phyloP scores from a whole-genome alignment of 2,113 vertebrate species.

The Henicopernis longicauda region DNA sequence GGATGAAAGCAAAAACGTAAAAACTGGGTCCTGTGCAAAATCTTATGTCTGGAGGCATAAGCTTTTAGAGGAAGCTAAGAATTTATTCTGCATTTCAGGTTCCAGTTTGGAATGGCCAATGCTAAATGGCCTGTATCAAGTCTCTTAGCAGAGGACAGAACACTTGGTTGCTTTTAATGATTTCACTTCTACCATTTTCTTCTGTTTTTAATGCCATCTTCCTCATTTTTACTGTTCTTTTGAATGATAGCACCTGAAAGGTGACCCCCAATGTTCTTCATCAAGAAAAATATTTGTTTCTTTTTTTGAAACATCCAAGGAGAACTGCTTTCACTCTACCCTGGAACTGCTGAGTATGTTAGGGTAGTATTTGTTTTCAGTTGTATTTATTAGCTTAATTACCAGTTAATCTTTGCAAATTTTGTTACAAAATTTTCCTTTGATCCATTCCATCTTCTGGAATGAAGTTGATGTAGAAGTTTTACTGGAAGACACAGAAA shows the following conservation, averaged over 20 bases:
- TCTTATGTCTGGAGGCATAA: not conserved
- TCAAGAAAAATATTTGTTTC: not conserved
- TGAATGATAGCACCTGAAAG: not conserved
- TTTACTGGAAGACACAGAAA: not conserved
- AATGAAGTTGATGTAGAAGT: not conserved
- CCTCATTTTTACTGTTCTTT: not conserved
- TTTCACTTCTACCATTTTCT: not conserved
- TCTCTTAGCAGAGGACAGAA: not conserved
- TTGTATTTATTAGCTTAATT: not conserved
- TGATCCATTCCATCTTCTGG: not conserved
- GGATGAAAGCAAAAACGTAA: not conserved
- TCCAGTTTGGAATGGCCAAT: not conserved
- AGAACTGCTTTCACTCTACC: not conserved
- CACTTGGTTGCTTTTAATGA: not conserved
- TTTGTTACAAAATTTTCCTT: not conserved
- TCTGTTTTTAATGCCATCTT: not conserved
- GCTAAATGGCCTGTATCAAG: not conserved
- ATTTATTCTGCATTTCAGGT: not conserved
- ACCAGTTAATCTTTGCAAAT: not conserved
- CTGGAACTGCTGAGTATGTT: not conserved
- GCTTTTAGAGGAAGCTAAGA: not conserved
- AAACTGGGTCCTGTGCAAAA: not conserved
- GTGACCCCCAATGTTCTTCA: not conserved
- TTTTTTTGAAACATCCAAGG: not conserved
- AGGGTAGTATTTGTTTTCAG: not conserved